phyloP scores from a whole-genome alignment of 2,888 invertebrate species.

The Dynastes maya region DNA sequence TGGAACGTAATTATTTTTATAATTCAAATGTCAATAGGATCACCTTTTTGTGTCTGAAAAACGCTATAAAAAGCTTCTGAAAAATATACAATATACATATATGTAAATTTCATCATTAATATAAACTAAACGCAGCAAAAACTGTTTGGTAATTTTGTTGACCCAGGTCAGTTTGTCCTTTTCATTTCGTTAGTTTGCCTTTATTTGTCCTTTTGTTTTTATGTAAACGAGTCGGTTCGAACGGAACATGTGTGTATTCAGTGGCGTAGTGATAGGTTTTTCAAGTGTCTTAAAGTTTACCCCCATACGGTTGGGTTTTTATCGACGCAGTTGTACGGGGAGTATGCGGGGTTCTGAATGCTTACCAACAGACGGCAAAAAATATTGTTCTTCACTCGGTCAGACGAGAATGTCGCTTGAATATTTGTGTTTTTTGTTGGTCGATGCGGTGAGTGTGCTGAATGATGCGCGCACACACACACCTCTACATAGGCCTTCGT shows the following conservation, averaged over 20 bases:
- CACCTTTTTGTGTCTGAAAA: too few species aligned
- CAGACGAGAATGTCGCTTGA: slow-evolving; percentile 11
- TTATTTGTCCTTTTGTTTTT: slow-evolving; percentile 34
- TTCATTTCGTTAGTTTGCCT: slow-evolving; percentile 28
- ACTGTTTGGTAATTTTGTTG: slow-evolving; percentile 51
- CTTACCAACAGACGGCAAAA: slow-evolving; percentile 2
- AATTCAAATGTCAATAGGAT: too few species aligned
- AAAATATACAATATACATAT: slow-evolving; percentile 16
- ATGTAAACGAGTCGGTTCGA: slow-evolving; percentile 3
- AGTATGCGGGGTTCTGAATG: slow-evolving; percentile 5
- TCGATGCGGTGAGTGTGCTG: slow-evolving; percentile 17
- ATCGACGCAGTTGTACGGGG: background rate
- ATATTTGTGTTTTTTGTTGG: slow-evolving; percentile 33
- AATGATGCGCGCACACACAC: background rate
- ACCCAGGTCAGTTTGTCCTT: slow-evolving; percentile 55
- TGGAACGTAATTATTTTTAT: too few species aligned
- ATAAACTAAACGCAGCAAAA: slow-evolving; percentile 27
- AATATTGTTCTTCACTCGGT: slow-evolving; percentile 21
- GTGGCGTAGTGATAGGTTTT: too few species aligned
- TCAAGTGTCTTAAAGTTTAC: too few species aligned
- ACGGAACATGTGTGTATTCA: too few species aligned
- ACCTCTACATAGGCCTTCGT: background rate
- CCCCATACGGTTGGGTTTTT: background rate
- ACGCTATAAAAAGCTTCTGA: too few species aligned
- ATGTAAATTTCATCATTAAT: background rate